Conservation (phyloP, 1,140 invertebrate genomes). For the Drosophila parabipectinata region DNA sequence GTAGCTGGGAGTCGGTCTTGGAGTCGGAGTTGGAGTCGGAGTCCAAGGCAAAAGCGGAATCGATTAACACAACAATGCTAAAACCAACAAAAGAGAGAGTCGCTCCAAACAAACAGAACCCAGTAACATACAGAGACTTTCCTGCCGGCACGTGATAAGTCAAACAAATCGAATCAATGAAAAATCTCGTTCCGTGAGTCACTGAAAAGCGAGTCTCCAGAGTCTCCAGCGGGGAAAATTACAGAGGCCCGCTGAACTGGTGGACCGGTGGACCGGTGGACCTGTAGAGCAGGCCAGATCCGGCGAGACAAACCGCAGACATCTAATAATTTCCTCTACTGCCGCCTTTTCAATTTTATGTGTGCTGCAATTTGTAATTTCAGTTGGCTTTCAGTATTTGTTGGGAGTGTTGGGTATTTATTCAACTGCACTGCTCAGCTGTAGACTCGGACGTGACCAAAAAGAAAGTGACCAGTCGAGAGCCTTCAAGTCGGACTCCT, state of each 20-base stretch:
- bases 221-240: slow-evolving; percentile 21
- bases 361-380: slow-evolving; percentile 50
- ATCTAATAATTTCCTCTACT: slow-evolving; percentile 68
- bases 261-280: slow-evolving; percentile 7
- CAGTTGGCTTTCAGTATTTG: slow-evolving; percentile 9
- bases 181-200: slow-evolving; percentile 34
- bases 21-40: slow-evolving; percentile 11
- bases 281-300: slow-evolving; percentile 18
- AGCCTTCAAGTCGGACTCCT: slow-evolving; percentile 14
- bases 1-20: slow-evolving; percentile 7
- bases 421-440: slow-evolving; percentile 24
- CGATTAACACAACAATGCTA: slow-evolving; percentile 72
- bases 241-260: slow-evolving; percentile 2
- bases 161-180: slow-evolving; percentile 21
- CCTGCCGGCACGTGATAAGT: slow-evolving; percentile 48
- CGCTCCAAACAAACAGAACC: slow-evolving; percentile 13
- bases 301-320: slow-evolving; percentile 64
- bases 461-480: slow-evolving; percentile 52
- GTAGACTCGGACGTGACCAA: slow-evolving; percentile 40
- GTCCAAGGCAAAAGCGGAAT: slow-evolving; percentile 49
- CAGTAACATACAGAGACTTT: slow-evolving; percentile 55
- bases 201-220: slow-evolving; percentile 36
- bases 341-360: slow-evolving; percentile 5
- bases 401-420: slow-evolving; percentile 16
- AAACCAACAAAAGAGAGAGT: slow-evolving; percentile 48